A percentile compares a stretch with the other conserved stretches of the same genome.
Conservation (phyloP, 2,113 vertebrate genomes). For the Phylloscopus trochiloides region DNA sequence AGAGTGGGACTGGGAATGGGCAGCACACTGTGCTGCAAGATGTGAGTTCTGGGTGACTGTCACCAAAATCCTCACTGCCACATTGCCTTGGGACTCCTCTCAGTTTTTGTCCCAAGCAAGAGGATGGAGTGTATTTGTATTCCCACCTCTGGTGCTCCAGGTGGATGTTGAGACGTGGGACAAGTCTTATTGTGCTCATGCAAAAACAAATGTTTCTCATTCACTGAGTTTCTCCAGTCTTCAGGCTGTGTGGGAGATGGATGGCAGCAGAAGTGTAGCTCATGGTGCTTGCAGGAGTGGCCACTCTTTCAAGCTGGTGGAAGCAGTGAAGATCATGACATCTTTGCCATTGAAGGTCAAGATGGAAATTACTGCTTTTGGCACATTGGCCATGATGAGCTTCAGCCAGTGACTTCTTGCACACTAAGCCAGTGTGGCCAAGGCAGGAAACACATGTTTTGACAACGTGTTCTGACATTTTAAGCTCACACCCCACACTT, state of each 20-base stretch:
- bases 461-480: not conserved
- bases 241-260: not conserved
- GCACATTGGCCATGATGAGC: not conserved
- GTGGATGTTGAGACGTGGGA: accelerated
- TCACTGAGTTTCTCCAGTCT: not conserved
- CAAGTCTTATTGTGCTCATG: accelerated
- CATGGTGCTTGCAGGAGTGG: not conserved
- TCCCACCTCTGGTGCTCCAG: not conserved
- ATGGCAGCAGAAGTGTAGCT: not conserved
- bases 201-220: not conserved
- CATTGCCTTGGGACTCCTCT: not conserved
- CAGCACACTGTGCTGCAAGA: not conserved
- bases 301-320: not conserved
- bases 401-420: not conserved
- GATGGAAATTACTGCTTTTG: constrained; percentile 21
- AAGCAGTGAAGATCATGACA: not conserved
- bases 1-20: accelerated
- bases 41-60: not conserved
- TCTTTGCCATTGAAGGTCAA: not conserved
- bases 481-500: not conserved
- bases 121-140: not conserved
- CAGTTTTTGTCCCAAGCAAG: not conserved
- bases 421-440: not conserved
- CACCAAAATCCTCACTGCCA: accelerated
- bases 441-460: not conserved